phyloP scores from a whole-genome alignment of 2,888 invertebrate species.

The Rhodophaea formosa region DNA sequence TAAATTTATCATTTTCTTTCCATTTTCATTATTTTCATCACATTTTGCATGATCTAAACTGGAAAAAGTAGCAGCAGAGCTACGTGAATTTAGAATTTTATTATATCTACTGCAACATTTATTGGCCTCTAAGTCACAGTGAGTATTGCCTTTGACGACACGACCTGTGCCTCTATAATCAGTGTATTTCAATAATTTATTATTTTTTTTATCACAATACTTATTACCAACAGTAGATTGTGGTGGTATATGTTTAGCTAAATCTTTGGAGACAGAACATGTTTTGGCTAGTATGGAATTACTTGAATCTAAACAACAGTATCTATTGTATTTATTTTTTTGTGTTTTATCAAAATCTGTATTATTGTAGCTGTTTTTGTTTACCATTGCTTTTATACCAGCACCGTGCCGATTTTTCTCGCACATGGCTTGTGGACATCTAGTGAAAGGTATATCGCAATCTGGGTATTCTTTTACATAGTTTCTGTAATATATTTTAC shows the following conservation, averaged over 20 bases:
- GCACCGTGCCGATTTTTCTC: not conserved
- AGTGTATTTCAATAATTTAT: not conserved
- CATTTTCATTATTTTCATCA: not conserved
- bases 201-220: not conserved
- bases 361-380: not conserved
- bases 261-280: not conserved
- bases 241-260: not conserved
- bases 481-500: slow-evolving; percentile 2
- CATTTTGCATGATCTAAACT: not conserved
- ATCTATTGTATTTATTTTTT: not conserved
- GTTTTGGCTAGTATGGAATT: not conserved
- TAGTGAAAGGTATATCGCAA: not conserved
- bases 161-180: not conserved
- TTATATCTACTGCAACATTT: not conserved
- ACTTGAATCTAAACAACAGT: not conserved
- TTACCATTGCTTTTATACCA: not conserved
- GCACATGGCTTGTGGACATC: not conserved
- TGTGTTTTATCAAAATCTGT: not conserved
- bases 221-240: not conserved
- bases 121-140: not conserved
- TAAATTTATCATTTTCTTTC: not conserved
- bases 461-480: not conserved
- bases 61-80: not conserved
- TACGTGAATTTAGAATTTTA: not conserved
- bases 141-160: not conserved